Evolutionary conservation across 2,888 invertebrate species (phyloP).

Genomic region (Callyntrura sp.): DNA sequence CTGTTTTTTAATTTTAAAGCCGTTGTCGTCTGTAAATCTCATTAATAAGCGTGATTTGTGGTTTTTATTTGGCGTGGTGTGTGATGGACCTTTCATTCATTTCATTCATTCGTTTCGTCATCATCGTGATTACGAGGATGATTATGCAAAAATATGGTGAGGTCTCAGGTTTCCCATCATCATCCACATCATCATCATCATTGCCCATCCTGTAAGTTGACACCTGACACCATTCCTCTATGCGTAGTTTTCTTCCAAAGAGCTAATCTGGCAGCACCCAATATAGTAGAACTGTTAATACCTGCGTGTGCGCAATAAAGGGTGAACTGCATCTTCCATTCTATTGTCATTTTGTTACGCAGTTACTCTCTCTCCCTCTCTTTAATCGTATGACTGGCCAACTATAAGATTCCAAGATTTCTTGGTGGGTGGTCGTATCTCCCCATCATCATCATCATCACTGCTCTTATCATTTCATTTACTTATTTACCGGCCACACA

Average conservation of each 20-base stretch:
- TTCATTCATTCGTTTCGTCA: too few relatives aligned
- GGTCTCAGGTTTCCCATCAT: background rate
- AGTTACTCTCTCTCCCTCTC: too few relatives aligned
- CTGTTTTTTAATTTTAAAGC: background rate
- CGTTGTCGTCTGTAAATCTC: slow-evolving; percentile 43
- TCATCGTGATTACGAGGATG: slow-evolving; percentile 7
- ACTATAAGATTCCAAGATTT: too few relatives aligned
- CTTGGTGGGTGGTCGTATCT: background rate
- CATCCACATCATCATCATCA: too few relatives aligned
- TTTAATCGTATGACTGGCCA: too few relatives aligned
- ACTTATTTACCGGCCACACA: background rate
- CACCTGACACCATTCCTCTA: slow-evolving; percentile 41
- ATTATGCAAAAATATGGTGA: slow-evolving; percentile 40
- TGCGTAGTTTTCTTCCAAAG: background rate
- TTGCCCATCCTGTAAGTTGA: slow-evolving; percentile 20
- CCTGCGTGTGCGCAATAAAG: too few relatives aligned
- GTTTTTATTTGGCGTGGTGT: slow-evolving; percentile 43
- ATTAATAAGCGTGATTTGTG: slow-evolving; percentile 63
- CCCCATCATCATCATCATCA: slow-evolving; percentile 1
- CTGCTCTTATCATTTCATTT: too few relatives aligned
- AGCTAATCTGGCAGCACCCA: too few relatives aligned
- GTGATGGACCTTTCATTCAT: slow-evolving; percentile 1
- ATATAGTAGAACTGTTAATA: too few relatives aligned
- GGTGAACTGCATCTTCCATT: too few relatives aligned
- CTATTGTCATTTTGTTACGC: too few relatives aligned